Evolutionary conservation across 1,140 invertebrate genomes (phyloP).

Genomic region (Saccostrea cuccullata): DNA sequence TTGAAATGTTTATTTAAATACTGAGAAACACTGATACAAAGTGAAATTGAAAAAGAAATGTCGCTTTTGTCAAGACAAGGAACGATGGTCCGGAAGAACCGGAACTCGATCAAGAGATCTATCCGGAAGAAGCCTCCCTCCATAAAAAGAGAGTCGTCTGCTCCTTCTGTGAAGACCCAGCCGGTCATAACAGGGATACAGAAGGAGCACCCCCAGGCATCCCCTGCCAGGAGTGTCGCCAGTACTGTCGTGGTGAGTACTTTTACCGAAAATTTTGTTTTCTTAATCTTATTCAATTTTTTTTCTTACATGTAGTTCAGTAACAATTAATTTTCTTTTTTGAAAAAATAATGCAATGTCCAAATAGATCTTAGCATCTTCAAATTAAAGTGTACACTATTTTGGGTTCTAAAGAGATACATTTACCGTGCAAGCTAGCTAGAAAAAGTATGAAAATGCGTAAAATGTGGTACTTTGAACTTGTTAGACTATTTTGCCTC

Average conservation of each 20-base stretch:
- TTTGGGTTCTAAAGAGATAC: too few species aligned
- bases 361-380: too few species aligned
- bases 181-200: neutral
- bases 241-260: slow-evolving; percentile 46
- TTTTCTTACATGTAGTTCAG: too few species aligned
- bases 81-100: slow-evolving; percentile 49
- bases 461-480: too few species aligned
- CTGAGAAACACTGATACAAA: neutral
- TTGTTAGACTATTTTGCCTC: too few species aligned
- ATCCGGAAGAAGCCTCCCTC: slow-evolving; percentile 22
- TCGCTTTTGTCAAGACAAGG: slow-evolving; percentile 48
- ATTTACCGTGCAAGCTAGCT: too few species aligned
- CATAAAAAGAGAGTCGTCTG: slow-evolving; percentile 7
- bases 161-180: neutral
- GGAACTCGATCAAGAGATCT: slow-evolving; percentile 41
- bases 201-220: neutral
- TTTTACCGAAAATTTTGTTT: too few species aligned
- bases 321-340: too few species aligned
- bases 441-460: too few species aligned
- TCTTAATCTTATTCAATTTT: too few species aligned
- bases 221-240: slow-evolving; percentile 40
- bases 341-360: too few species aligned
- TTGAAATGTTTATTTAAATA: neutral
- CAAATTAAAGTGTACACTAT: too few species aligned
- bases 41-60: slow-evolving; percentile 4